Base-by-base conservation (phyloP, 2,888 invertebrate species). In the Frankliniella fusca region DNA sequence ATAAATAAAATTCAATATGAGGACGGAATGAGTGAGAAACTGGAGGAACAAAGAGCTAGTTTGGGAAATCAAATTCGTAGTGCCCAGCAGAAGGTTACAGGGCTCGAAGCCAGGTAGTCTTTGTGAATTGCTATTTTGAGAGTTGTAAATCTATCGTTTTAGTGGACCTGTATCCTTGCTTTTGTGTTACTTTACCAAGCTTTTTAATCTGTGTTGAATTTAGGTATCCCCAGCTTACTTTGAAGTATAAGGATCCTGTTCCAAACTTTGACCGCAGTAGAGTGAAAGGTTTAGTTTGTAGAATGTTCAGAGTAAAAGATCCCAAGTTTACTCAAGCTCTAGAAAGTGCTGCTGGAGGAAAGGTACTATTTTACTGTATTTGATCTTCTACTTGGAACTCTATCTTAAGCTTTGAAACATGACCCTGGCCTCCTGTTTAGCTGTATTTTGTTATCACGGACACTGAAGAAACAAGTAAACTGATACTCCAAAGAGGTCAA, bases 391-490 rank as follows among this genome's bases (percentile, higher is more conserved):
- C 80, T 54, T 61, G 80, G 54, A 28, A 15, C 48, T 27, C 18
- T 48, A n/a, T 76, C 79, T 79, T 23, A 61, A 50, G 18, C 23
- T 48, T 23, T 65, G 15, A 28, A 80, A 10, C 12, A 27, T 81
- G 70, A 15, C 82, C 82, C 81, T 82, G 50, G 84, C 79, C 79
- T 61, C 80, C 38, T 85, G 88, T 89, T 80, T 87, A 97, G 96
- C 88, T 98, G 48, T 96, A 94, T 89, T 95, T 97, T 89, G 94
- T 98, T 83, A 93, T 98, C 81, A 96, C 97, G 61, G 96, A 97
- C 87, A 94, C 93, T 80, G 97, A 97, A 86, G 89, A 90, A 82
- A 95, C 96, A 0, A 94, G 95, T 86, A 97, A 96, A 88, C 91
- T 93, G 87, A 90, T 99, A 84, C 90, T 99, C 82, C 92, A 96